Base-by-base conservation (phyloP, 2,797 vertebrate species). In the Malacoraja senta region DNA sequence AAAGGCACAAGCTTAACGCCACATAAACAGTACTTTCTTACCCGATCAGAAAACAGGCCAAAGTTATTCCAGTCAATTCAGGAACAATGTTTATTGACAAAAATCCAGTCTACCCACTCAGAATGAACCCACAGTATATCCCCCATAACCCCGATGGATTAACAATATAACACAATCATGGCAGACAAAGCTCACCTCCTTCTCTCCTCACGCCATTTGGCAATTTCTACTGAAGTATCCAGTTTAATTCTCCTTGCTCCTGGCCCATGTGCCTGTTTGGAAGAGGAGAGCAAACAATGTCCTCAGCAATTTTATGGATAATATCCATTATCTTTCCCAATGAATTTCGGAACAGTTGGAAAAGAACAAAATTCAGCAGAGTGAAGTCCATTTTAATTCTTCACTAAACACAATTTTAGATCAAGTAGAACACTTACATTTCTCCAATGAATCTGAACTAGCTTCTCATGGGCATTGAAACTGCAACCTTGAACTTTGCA, bases 381-480 rank as follows among this genome's bases (percentile, higher is more conserved):
- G 15, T n/a, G 76, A 74, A 44, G 0, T 44, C 38, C 32, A 12
- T 76, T 92, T 76, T 53, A 53, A 53, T n/a, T 6, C 90, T 76
- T 76, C 26, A 74, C 21, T 0, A 44, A 91, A 38, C 65, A 71
- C 65, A 29, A 53, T 29, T 74, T 32, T 44, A 35, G 65, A 72
- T 72, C 38, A 91, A 92, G 26, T 76, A 58, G 24, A 92, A 53
- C 91, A 97, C 98, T 95, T 96, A 99, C 99, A 83, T 99, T 99
- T 95, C 94, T 98, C 99, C 98, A 99, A 86, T 99, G 99, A 94
- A 99, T 97, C 93, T 95, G 96, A 94, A 99, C 98, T 63, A 99
- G 96, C 95, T 99, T 99, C 95, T 99, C 98, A 35, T 99, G 98
- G 10, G 98, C 98, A 65, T 94, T 98, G 94, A 98, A 99, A 94